Evolutionary conservation across 2,888 invertebrate species (phyloP).

Genomic region (Rotaria magnacalcarata): DNA sequence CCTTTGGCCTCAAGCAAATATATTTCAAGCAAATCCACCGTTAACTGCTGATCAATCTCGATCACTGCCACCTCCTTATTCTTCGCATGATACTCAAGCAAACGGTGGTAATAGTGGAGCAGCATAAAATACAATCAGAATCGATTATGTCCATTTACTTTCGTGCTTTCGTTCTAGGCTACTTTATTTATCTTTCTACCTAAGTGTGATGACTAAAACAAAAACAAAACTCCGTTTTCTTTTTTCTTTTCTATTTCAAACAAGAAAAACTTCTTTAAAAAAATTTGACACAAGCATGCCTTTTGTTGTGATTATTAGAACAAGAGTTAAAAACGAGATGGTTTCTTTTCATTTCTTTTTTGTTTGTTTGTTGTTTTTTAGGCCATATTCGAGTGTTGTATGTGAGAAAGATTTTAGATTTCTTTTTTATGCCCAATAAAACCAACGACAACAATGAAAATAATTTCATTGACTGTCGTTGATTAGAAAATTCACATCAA

Average conservation of each 20-base stretch:
- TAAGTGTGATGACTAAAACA: neutral
- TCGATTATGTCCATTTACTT: neutral
- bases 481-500: neutral
- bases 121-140: neutral
- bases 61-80: neutral
- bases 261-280: neutral
- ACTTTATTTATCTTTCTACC: neutral
- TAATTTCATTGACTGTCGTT: neutral
- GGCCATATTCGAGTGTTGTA: conserved; percentile 4
- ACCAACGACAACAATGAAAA: neutral
- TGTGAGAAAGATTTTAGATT: conserved; percentile 26
- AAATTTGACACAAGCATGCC: neutral
- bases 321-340: neutral
- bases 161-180: conserved; percentile 18
- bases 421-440: neutral
- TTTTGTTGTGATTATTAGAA: conserved; percentile 7
- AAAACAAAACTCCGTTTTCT: neutral
- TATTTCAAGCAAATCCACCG: neutral
- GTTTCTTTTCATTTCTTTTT: neutral
- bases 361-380: conserved; percentile 13
- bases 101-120: neutral
- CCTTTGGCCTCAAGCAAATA: conserved; percentile 13
- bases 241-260: neutral
- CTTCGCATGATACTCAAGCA: neutral
- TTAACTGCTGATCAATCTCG: too few species aligned